Evolutionary conservation across 1,140 invertebrate genomes (phyloP).

Genomic region (Neotoxoptera formosana): DNA sequence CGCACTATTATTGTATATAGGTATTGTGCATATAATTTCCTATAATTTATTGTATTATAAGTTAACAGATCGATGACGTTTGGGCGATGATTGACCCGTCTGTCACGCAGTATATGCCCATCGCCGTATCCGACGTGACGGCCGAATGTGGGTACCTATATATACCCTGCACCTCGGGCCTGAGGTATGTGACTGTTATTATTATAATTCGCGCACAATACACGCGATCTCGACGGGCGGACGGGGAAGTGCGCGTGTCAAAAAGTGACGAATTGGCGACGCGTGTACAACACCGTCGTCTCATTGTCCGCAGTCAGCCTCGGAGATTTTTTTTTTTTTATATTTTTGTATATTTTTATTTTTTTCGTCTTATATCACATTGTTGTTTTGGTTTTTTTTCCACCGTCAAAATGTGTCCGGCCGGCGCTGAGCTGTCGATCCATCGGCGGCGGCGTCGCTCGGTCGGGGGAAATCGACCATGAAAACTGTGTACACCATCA

Average conservation of each 20-base stretch:
- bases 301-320: neutral
- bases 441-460: neutral
- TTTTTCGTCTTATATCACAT: neutral
- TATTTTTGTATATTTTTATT: neutral
- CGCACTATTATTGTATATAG: neutral
- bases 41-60: neutral
- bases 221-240: neutral
- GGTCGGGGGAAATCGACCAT: constrained; percentile 2
- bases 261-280: constrained; percentile 36
- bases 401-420: neutral
- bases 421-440: neutral
- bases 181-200: neutral
- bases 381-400: neutral
- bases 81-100: constrained; percentile 32
- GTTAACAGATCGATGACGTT: constrained; percentile 30
- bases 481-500: neutral
- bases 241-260: neutral
- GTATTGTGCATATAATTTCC: too few relatives aligned
- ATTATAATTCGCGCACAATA: neutral
- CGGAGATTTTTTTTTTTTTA: neutral
- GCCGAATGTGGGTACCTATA: neutral
- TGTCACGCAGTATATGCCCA: constrained; percentile 4
- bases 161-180: too few relatives aligned
- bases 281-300: neutral
- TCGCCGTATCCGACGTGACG: neutral